Evolutionary conservation across 1,140 invertebrate genomes (phyloP).

Genomic region (Cephus cinctus): DNA sequence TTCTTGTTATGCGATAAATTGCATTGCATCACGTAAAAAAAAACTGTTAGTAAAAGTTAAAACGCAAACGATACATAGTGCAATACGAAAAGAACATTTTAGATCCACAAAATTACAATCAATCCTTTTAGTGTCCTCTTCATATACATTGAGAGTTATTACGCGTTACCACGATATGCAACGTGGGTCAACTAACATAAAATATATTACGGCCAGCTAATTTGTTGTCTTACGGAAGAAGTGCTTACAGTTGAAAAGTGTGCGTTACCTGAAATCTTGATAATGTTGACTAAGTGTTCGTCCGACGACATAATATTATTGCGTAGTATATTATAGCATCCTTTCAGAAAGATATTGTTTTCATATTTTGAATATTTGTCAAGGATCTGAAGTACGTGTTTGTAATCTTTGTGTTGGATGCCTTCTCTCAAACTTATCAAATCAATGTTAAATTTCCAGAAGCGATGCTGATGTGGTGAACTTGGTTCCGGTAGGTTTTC

Average conservation of each 20-base stretch:
- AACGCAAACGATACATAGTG: not conserved
- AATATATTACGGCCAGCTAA: too few relatives aligned
- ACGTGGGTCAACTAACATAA: too few relatives aligned
- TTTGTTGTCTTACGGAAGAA: not conserved
- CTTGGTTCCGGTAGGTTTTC: constrained; percentile 21
- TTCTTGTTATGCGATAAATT: not conserved
- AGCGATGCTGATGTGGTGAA: constrained; percentile 12
- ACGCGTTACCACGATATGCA: too few relatives aligned
- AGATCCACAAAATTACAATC: too few relatives aligned
- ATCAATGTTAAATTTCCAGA: constrained; percentile 28
- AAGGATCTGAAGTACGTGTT: constrained; percentile 27
- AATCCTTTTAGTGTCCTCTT: too few relatives aligned
- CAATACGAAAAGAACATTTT: not conserved
- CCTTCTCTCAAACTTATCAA: constrained; percentile 22
- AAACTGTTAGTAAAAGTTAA: not conserved
- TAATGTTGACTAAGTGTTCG: constrained; percentile 25
- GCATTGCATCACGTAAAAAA: not conserved
- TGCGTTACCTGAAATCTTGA: constrained; percentile 31
- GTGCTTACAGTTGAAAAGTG: not conserved
- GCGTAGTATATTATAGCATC: constrained; percentile 29
- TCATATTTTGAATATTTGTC: constrained; percentile 12
- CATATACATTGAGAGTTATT: too few relatives aligned
- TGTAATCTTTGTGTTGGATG: constrained; percentile 30
- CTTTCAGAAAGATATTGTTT: constrained; percentile 12
- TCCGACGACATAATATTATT: constrained; percentile 25